These are phyloP conservation scores for Andricus grossulariae DNA, from an alignment of 1,140 invertebrate genomes.

Conservation along the genomic window DNA sequence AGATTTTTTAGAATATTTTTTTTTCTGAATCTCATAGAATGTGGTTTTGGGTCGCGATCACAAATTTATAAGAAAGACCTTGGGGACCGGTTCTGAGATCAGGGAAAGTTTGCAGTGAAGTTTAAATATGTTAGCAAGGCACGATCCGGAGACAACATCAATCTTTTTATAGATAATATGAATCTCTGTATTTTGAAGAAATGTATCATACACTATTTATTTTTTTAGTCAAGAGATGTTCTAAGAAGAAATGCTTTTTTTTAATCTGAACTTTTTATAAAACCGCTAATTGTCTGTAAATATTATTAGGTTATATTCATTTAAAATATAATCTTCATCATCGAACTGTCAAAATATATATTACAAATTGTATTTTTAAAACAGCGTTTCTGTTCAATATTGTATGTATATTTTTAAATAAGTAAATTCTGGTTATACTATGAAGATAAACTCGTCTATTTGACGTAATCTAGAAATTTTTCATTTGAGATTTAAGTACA, in stretches of 20 bases:
- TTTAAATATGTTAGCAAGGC: too few species aligned
- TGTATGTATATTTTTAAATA: background rate
- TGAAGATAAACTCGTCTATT: background rate
- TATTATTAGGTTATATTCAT: background rate
- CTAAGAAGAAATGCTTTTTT: too few species aligned
- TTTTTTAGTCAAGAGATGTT: too few species aligned
- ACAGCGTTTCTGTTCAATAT: too few species aligned
- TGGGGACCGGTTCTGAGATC: conserved; percentile 55
- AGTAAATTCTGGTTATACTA: background rate
- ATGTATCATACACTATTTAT: too few species aligned
- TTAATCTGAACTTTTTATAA: too few species aligned
- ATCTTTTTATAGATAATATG: too few species aligned
- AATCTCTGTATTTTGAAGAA: too few species aligned
- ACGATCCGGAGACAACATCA: too few species aligned
- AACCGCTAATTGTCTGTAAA: background rate
- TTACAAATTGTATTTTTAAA: too few species aligned
- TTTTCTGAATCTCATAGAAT: conserved; percentile 7
- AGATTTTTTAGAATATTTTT: background rate
- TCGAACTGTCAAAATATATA: too few species aligned
- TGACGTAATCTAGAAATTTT: conserved; percentile 13
- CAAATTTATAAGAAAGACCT: conserved; percentile 48
- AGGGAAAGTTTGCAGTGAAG: conserved; percentile 42
- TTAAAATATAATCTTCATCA: too few species aligned
- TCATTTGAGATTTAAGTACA: conserved; percentile 8
- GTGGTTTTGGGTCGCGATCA: conserved; percentile 7